phyloP scores from a whole-genome alignment of 2,888 invertebrate species.

The Polyommatus icarus region DNA sequence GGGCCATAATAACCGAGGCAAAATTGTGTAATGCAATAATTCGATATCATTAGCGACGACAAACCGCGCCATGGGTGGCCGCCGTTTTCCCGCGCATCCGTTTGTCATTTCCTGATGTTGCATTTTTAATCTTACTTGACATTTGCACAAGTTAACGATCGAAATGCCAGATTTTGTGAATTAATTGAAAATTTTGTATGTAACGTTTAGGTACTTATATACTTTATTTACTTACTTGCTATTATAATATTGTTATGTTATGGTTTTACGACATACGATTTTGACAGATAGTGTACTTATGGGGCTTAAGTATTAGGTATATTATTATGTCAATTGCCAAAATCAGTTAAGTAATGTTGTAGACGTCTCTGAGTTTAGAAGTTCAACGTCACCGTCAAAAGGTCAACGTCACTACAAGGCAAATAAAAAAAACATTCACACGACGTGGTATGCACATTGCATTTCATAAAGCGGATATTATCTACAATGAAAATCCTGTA shows the following conservation, averaged over 20 bases:
- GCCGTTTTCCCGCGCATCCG: slow-evolving; percentile 59
- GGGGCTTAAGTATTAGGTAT: no score
- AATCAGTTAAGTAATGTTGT: no score
- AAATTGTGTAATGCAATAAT: background rate
- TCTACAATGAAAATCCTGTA: background rate
- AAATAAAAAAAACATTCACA: background rate
- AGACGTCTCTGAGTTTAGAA: background rate
- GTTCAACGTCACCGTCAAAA: background rate
- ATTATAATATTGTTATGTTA: no score
- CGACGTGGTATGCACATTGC: background rate
- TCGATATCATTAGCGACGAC: slow-evolving; percentile 57
- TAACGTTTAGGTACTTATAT: background rate
- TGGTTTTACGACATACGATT: no score
- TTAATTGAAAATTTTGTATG: background rate
- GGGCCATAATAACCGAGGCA: background rate
- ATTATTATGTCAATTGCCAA: no score
- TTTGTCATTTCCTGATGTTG: slow-evolving; percentile 39
- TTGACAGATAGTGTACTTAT: no score
- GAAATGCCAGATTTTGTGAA: background rate
- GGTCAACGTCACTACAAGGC: background rate
- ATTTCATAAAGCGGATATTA: background rate
- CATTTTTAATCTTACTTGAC: slow-evolving; percentile 4
- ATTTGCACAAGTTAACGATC: slow-evolving; percentile 7
- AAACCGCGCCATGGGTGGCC: slow-evolving; percentile 70
- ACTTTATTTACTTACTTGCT: background rate